Conservation (phyloP, 2,888 invertebrate species). For the Seira musarum region DNA sequence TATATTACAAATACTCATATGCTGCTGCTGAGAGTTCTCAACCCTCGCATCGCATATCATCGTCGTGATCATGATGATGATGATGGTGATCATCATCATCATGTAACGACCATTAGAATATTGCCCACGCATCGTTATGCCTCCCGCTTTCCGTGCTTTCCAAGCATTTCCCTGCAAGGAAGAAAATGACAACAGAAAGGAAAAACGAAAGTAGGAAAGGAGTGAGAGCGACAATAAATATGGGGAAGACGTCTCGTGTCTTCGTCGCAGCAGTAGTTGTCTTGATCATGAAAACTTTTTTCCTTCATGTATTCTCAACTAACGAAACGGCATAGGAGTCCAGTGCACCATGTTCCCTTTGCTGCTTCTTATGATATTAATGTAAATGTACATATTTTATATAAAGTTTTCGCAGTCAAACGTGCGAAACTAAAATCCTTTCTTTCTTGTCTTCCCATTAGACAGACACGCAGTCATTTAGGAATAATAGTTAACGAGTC, state of each 20-base stretch:
- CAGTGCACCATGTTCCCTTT: too few species aligned
- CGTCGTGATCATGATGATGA: constrained; percentile 2
- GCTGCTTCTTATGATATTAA: too few species aligned
- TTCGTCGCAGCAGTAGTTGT: constrained; percentile 13
- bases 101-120: background rate
- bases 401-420: background rate
- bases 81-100: background rate
- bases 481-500: constrained; percentile 23
- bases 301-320: background rate
- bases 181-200: constrained; percentile 1
- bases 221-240: constrained; percentile 39
- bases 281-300: constrained; percentile 45
- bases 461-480: constrained; percentile 30
- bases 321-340: too few species aligned
- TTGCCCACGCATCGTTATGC: background rate
- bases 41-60: constrained; percentile 24
- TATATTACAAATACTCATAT: background rate
- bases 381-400: background rate
- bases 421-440: constrained; percentile 44
- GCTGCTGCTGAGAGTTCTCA: background rate
- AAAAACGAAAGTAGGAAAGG: too few species aligned
- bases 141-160: background rate
- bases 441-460: constrained; percentile 14
- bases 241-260: constrained; percentile 43
- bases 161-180: background rate